phyloP scores from a whole-genome alignment of 53 echinoderm and acorn worm genomes.

The Patiria pectinifera region DNA sequence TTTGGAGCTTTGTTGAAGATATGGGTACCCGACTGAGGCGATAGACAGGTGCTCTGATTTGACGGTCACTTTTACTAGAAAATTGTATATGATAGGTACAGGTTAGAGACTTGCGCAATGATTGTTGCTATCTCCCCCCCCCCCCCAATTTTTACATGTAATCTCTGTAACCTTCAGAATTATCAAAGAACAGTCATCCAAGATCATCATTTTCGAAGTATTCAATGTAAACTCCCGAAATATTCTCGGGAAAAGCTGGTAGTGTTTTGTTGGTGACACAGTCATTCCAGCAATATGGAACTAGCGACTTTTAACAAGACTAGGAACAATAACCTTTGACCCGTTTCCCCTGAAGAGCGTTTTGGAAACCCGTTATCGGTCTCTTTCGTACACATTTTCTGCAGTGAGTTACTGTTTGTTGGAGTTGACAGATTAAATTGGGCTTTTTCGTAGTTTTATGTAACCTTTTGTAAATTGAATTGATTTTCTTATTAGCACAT shows the following conservation, averaged over 20 bases:
- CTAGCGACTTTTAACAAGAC: conserved; percentile 4
- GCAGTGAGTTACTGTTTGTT: conserved; percentile 17
- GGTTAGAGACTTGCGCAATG: background rate
- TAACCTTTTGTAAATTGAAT: background rate
- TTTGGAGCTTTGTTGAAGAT: background rate
- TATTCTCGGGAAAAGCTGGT: background rate
- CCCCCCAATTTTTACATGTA: no score
- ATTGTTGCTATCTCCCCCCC: no score
- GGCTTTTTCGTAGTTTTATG: background rate
- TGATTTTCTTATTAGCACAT: background rate
- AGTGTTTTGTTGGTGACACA: background rate
- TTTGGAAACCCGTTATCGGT: conserved; percentile 49
- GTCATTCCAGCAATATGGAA: background rate
- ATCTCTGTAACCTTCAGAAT: background rate
- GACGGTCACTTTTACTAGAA: background rate
- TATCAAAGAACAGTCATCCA: background rate
- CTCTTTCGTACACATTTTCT: conserved; percentile 60
- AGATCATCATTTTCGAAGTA: background rate
- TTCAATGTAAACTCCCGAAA: background rate
- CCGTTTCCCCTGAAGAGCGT: conserved; percentile 27
- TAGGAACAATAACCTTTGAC: conserved; percentile 35
- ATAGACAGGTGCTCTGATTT: background rate
- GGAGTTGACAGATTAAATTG: background rate
- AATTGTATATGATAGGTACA: background rate
- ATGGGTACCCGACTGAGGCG: background rate